Percentiles rank a stretch among this genome's conserved stretches.
Conservation (phyloP, 2,888 invertebrate genomes). For the Penaeus monodon region DNA sequence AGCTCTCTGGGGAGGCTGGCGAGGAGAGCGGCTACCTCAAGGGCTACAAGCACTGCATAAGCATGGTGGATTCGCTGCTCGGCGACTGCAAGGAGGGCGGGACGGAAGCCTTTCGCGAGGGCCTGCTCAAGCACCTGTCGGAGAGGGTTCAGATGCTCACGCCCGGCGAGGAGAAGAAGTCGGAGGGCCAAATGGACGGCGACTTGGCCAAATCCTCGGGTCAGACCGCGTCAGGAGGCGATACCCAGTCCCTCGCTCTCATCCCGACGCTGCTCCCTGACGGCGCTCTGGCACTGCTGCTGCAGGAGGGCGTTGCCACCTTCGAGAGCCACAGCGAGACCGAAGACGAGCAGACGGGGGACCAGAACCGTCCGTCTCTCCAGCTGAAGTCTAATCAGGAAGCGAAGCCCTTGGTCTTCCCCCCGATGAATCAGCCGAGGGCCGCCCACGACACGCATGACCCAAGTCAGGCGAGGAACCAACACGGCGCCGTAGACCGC, state of each 20-base stretch:
- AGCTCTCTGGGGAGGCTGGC: too few relatives aligned
- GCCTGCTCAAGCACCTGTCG: constrained; percentile 1
- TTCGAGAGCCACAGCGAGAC: neutral
- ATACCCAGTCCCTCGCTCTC: constrained; percentile 1
- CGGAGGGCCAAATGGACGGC: neutral
- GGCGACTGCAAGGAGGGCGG: neutral
- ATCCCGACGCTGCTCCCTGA: neutral
- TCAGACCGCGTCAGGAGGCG: neutral
- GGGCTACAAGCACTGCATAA: constrained; percentile 13
- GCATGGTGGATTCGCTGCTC: neutral
- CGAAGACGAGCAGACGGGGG: neutral
- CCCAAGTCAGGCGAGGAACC: too few relatives aligned
- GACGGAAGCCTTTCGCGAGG: neutral
- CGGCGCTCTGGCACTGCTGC: constrained; percentile 9
- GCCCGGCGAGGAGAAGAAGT: neutral
- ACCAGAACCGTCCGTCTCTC: neutral
- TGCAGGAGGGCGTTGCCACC: neutral
- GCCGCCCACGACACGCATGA: too few relatives aligned
- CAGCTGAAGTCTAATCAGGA: too few relatives aligned
- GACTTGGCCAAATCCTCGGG: neutral
- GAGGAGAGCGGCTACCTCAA: constrained; percentile 6
- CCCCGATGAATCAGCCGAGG: too few relatives aligned
- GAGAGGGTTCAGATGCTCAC: neutral
- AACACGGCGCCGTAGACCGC: too few relatives aligned
- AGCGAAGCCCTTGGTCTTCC: too few relatives aligned